Percentiles rank a stretch among this genome's conserved stretches.
Evolutionary conservation across 1,140 invertebrate genomes (phyloP).

Genomic region (Tyrophagus putrescentiae): DNA sequence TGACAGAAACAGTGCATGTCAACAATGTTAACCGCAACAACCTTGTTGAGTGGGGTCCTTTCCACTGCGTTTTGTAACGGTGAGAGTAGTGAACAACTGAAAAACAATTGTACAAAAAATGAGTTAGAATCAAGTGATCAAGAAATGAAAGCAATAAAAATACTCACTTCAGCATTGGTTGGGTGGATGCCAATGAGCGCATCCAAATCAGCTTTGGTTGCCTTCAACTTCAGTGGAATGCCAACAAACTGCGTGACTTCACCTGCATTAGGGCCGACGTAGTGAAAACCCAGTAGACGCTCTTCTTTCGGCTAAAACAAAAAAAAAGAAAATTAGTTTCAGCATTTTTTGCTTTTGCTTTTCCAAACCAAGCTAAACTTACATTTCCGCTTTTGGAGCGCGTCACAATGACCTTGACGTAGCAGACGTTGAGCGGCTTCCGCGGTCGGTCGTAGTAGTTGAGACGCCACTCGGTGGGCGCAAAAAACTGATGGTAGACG

Average conservation of each 20-base stretch:
- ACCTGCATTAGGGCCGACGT: conserved; percentile 83
- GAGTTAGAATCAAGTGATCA: too few relatives aligned
- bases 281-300: conserved; percentile 81
- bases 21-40: conserved; percentile 55
- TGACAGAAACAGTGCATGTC: too few relatives aligned
- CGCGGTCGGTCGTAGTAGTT: conserved; percentile 41
- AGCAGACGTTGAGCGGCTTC: conserved; percentile 43
- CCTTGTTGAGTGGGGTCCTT: conserved; percentile 35
- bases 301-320: conserved; percentile 38
- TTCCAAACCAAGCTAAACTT: conserved; percentile 28
- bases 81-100: conserved; percentile 46
- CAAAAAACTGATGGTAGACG: conserved; percentile 83
- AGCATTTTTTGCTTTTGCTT: conserved; percentile 20
- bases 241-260: conserved; percentile 82
- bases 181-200: conserved; percentile 91
- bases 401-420: conserved; percentile 42
- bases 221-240: conserved; percentile 55
- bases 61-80: conserved; percentile 44
- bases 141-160: too few relatives aligned
- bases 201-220: conserved; percentile 77
- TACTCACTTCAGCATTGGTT: conserved; percentile 79
- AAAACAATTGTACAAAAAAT: too few relatives aligned
- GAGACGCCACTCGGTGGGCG: conserved; percentile 87
- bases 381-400: conserved; percentile 41
- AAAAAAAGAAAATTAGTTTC: conserved; percentile 24